Base-by-base conservation (phyloP, 1,140 invertebrate species). In the Panagrolaimus sp. region DNA sequence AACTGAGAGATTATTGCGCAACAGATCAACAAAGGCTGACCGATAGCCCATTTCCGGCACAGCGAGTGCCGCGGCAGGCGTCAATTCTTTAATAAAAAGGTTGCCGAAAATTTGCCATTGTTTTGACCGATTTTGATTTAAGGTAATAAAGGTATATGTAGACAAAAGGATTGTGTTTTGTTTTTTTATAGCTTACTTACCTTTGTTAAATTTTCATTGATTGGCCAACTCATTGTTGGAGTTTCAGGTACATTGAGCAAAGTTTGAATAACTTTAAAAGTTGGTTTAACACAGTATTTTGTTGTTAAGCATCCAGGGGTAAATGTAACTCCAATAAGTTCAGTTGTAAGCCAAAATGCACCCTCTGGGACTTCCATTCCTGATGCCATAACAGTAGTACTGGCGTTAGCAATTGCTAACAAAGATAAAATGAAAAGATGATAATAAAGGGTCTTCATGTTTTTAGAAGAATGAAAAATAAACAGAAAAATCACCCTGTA, bases 181-280 rank as follows among this genome's bases (percentile, higher is more conserved):
- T 57, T 11, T 20, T 20, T 20, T 27, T 57, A 20, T 25, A 57
- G 20, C n/a, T n/a, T 57, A 9, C 51, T 57, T 27, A 57, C 51
- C 51, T 57, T 57, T 57, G 51, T 57, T 11, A 57, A 27, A 57
- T 57, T 57, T 57, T 57, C 51, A 27, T 57, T 16, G 27, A 57
- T 57, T 16, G 51, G 51, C 51, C 51, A 57, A 16, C 13, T 57
- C 51, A 57, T 57, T 38, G 31, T 38, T 38, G 31, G 31, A 27
- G 51, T 11, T 57, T 57, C 51, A 11, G 51, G 51, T 2, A 57
- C 51, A 27, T 25, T 20, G 27, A 25, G 20, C n/a, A 57, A 25
- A 20, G 51, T 25, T 57, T 57, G 51, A 8, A 16, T n/a, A 27
- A 57, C 27, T 27, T 57, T 57, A 27, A 57, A 57, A 13, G 51